These are phyloP conservation scores for Dermolepida albohirtum DNA, from an alignment of 2,888 invertebrate species.

Conservation along the genomic window DNA sequence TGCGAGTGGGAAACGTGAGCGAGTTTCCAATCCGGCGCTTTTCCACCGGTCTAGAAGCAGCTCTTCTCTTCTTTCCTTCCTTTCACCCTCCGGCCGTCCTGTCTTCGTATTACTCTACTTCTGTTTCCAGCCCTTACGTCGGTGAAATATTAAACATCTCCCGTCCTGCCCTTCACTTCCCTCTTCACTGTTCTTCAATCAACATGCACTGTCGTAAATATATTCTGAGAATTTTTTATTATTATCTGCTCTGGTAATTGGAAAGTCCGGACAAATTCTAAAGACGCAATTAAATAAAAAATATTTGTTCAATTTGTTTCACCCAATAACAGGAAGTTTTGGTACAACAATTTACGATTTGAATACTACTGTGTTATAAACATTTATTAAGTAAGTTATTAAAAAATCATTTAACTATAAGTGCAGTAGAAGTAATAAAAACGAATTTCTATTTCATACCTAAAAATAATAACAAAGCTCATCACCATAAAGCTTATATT, in stretches of 20 bases:
- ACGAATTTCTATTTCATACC: too few species aligned
- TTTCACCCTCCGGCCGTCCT: slow-evolving; percentile 38
- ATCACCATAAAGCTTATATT: too few species aligned
- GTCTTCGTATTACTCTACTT: slow-evolving; percentile 56
- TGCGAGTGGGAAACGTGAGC: slow-evolving; percentile 59
- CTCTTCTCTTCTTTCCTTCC: slow-evolving; percentile 19
- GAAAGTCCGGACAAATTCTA: slow-evolving; percentile 34
- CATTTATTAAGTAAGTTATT: too few species aligned
- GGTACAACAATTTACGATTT: too few species aligned
- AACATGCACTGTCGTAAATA: slow-evolving; percentile 50
- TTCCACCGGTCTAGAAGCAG: slow-evolving; percentile 48
- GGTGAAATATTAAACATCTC: slow-evolving; percentile 62
- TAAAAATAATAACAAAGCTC: too few species aligned
- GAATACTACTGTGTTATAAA: too few species aligned
- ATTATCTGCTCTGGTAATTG: slow-evolving; percentile 34
- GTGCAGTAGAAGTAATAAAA: too few species aligned
- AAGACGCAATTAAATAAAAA: slow-evolving; percentile 4
- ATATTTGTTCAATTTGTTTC: slow-evolving; percentile 13
- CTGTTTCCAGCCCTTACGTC: slow-evolving; percentile 62
- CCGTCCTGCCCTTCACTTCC: slow-evolving; percentile 24
- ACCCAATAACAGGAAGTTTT: too few species aligned
- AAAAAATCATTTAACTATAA: too few species aligned
- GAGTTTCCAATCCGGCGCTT: slow-evolving; percentile 62
- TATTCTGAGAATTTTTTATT: slow-evolving; percentile 44
- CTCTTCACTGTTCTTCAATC: slow-evolving; percentile 45